These are phyloP conservation scores for Lycorma delicatula DNA, from an alignment of 1,140 invertebrate species.

Conservation along the genomic window DNA sequence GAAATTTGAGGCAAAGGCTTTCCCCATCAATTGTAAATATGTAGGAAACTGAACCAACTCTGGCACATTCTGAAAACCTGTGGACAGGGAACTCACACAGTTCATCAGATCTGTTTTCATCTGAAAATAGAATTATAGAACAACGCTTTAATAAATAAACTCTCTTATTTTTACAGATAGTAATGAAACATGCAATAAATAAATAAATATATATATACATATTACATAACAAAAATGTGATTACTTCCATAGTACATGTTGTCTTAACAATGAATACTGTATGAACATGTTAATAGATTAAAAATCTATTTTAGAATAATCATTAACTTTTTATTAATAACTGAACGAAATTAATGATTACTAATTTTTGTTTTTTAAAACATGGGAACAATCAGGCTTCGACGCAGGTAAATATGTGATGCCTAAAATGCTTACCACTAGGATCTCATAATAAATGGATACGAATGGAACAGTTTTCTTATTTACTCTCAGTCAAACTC, in stretches of 20 bases:
- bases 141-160: neutral
- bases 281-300: too few species aligned
- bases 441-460: too few species aligned
- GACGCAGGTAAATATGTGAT: too few species aligned
- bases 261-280: too few species aligned
- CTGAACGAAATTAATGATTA: too few species aligned
- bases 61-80: slow-evolving; percentile 34
- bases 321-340: too few species aligned
- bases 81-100: slow-evolving; percentile 34
- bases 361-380: too few species aligned
- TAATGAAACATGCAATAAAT: neutral
- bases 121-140: slow-evolving; percentile 18
- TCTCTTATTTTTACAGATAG: neutral
- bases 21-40: slow-evolving; percentile 34
- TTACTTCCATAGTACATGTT: neutral
- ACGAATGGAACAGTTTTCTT: too few species aligned
- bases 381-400: too few species aligned
- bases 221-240: neutral
- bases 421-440: too few species aligned
- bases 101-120: slow-evolving; percentile 17
- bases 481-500: too few species aligned
- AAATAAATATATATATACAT: neutral
- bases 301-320: too few species aligned
- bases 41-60: slow-evolving; percentile 33
- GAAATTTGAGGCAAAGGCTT: slow-evolving; percentile 32